phyloP scores from a whole-genome alignment of 1,140 invertebrate genomes.

The Nylanderia fulva region DNA sequence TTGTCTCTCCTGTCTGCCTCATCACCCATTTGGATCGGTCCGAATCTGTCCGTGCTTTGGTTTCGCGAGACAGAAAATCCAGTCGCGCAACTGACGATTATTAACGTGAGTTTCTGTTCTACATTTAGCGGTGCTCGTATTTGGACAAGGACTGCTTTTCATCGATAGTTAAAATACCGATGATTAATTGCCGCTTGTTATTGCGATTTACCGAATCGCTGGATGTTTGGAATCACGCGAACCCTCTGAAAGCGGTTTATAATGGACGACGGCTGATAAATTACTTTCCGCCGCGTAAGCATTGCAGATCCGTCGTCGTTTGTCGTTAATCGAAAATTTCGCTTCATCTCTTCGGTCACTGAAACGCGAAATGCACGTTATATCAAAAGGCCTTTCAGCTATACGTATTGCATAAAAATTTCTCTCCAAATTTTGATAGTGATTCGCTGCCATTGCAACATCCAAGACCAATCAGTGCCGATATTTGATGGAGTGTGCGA shows the following conservation, averaged over 20 bases:
- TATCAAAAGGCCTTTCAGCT: background rate
- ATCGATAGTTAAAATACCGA: slow-evolving; percentile 70
- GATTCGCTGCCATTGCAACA: slow-evolving; percentile 54
- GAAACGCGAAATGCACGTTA: background rate
- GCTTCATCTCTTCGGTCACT: slow-evolving; percentile 2
- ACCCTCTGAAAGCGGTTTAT: slow-evolving; percentile 43
- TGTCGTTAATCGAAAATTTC: slow-evolving; percentile 60
- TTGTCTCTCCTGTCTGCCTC: slow-evolving; percentile 64
- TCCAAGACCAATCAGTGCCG: slow-evolving; percentile 39
- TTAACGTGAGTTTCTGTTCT: slow-evolving; percentile 61
- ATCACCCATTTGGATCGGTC: slow-evolving; percentile 26
- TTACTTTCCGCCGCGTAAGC: slow-evolving; percentile 49
- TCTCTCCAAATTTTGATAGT: slow-evolving; percentile 5
- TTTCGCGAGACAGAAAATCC: slow-evolving; percentile 52
- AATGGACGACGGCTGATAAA: slow-evolving; percentile 53
- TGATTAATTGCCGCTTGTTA: slow-evolving; percentile 72
- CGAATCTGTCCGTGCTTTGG: slow-evolving; percentile 30
- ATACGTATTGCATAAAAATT: slow-evolving; percentile 40
- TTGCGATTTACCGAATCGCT: slow-evolving; percentile 59
- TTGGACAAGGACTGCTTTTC: slow-evolving; percentile 55
- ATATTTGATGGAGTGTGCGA: slow-evolving; percentile 35
- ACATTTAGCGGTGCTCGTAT: slow-evolving; percentile 35
- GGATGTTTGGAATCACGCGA: slow-evolving; percentile 50
- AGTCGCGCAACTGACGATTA: slow-evolving; percentile 66
- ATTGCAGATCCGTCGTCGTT: slow-evolving; percentile 51